Base-by-base conservation (phyloP, 2,888 invertebrate species). In the Lochmaea capreae region DNA sequence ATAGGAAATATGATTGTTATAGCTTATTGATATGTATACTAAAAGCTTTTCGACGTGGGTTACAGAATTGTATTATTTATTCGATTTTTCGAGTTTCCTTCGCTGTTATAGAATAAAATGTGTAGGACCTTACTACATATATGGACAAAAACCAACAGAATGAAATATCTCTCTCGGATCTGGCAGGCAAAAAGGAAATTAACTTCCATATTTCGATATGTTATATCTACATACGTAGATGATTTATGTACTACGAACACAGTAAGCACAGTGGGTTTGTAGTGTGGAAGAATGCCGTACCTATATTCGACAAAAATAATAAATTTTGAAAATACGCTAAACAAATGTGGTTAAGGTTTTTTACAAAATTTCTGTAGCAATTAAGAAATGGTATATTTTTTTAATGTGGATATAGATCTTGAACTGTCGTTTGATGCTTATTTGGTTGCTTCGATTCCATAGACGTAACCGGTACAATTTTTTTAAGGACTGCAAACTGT, bases 161-260 rank as follows among this genome's bases (percentile, higher is more conserved):
- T 49, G 68, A 61, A 61, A 68, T 68, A 68, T 39, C 1, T 61
- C 33, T 33, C 42, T 43, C 66, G 57, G 66, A 26, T 66, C 12
- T 66, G 66, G 54, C 33, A 66, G 49, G 33, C 61, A 62, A 26
- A 68, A 49, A 61, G 68, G 68, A 68, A 68, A 68, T 68, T 62
- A 61, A 62, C 61, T 68, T 68, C 49, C 68, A 52, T 62, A 61
- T 68, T 61, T 61, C 46, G 61, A 68, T 61, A 68, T 68, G 61
- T 61, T 39, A 39, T 61, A 61, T 61, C 61, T 61, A n/a, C n/a
- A 61, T n/a, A 61, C 39, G 39, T 58, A 26, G 26, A 61, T 61
- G 61, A 61, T 61, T 61, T 61, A 61, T 33, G 14, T 5, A 14
- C 4, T 61, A 33, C 61, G 33, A 61, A 61, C 2, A 49, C 49